phyloP scores from a whole-genome alignment of 2,113 vertebrate genomes.

The Cairina moschata region DNA sequence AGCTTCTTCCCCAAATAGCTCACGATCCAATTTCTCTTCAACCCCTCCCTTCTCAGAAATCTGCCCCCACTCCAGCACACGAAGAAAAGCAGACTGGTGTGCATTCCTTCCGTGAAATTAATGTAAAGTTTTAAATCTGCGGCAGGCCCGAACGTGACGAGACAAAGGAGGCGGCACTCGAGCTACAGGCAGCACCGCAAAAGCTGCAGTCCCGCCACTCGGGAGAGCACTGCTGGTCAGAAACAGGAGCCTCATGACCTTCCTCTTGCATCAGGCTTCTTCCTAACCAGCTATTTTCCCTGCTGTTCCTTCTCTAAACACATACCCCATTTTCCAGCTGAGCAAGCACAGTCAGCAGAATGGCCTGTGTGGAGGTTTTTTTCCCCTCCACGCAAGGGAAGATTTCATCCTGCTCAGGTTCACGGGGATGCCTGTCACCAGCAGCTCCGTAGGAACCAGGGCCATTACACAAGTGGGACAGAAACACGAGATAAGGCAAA shows the following conservation, averaged over 20 bases:
- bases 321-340: not conserved
- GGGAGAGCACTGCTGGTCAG: not conserved
- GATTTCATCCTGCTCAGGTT: not conserved
- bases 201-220: not conserved
- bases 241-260: not conserved
- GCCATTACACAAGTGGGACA: not conserved
- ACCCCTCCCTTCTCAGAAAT: not conserved
- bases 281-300: not conserved
- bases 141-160: not conserved
- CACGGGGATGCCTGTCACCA: not conserved
- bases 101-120: conserved; percentile 6
- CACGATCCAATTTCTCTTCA: not conserved
- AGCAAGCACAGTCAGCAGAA: not conserved
- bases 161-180: not conserved
- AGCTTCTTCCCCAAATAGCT: not conserved
- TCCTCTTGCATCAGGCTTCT: not conserved
- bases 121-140: not conserved
- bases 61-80: not conserved
- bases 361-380: not conserved
- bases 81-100: not conserved
- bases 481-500: not conserved
- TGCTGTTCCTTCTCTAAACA: not conserved
- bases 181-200: not conserved
- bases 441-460: not conserved
- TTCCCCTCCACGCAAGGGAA: not conserved